phyloP scores from a whole-genome alignment of 2,797 vertebrate species.

The Hippopotamyrus pictus region DNA sequence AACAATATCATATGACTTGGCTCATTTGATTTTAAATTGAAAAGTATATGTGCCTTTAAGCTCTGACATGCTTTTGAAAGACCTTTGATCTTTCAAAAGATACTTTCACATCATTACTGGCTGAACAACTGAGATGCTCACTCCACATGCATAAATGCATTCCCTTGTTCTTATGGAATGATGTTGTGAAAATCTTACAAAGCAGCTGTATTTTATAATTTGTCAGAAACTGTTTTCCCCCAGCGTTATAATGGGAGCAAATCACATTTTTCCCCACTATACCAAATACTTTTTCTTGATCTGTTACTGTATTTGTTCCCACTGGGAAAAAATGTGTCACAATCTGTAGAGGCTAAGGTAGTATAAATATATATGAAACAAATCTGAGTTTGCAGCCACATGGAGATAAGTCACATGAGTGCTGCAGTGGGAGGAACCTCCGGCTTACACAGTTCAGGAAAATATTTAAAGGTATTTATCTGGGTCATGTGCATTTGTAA shows the following conservation, averaged over 20 bases:
- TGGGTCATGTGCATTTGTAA: neutral
- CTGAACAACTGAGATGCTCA: neutral
- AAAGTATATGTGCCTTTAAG: neutral
- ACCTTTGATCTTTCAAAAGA: neutral
- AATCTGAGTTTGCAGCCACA: neutral
- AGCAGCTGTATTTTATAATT: neutral
- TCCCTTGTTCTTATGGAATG: neutral
- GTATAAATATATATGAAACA: neutral
- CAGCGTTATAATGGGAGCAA: neutral
- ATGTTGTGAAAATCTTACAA: neutral
- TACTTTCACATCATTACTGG: neutral
- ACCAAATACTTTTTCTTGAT: neutral
- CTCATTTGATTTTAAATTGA: neutral
- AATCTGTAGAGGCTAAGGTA: neutral
- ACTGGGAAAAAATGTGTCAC: neutral
- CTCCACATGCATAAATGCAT: neutral
- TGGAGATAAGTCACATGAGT: neutral
- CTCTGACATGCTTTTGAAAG: neutral
- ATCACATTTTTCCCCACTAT: neutral
- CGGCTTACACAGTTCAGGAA: neutral
- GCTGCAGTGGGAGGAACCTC: neutral
- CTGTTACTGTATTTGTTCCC: neutral
- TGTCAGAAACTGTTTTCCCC: neutral
- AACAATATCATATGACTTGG: neutral
- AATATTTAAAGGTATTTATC: neutral